Base-by-base conservation (phyloP, 2,113 vertebrate genomes). In the Alethe diademata region DNA sequence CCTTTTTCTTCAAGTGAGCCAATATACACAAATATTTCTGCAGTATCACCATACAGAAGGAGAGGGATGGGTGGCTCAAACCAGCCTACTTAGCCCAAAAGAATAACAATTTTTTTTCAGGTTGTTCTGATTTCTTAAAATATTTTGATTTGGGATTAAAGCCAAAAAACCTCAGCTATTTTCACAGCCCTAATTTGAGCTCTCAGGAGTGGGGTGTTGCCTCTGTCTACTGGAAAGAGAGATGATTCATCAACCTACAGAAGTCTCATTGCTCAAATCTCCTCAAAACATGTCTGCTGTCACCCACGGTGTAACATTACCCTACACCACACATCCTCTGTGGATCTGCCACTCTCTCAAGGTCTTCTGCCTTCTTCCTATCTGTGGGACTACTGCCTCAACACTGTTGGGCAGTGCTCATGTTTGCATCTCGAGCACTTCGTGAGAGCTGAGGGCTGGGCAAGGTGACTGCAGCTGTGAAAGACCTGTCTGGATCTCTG, bases 61-160 rank as follows among this genome's bases (percentile, higher is more conserved):
- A 91, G 51, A 92, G 31, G 72, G 50, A 88, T 91, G 76, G 58
- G 69, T 88, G 64, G 40, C 40, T 93, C n/a, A 79, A 88, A 72
- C 47, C 56, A 50, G 33, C 62, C 78, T 86, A 56, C 38, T 38
- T 64, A 80, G 64, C 60, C 72, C 58, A 33, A 76, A 93, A 90
- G 79, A 86, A 95, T 40, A 93, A 86, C 62, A 78, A 2, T 12
- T 43, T 50, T 83, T 96, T 88, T 81, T 31, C 54, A 69, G 75
- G 45, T 86, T 95, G 36, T 54, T 95, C 92, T 64, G 48, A 94
- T 92, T 91, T 92, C 72, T 88, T 93, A 73, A 96, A 96, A 96
- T 94, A 95, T 95, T 95, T 91, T 91, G 13, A 86, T 78, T 92
- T 91, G 67, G 76, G 65, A 89, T 62, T 56, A 62, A 95, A 85